Evolutionary conservation across 2,888 invertebrate genomes (phyloP), one percentile per base, ranked within the genome.

Genomic region (Linnaemya vulpina): DNA sequence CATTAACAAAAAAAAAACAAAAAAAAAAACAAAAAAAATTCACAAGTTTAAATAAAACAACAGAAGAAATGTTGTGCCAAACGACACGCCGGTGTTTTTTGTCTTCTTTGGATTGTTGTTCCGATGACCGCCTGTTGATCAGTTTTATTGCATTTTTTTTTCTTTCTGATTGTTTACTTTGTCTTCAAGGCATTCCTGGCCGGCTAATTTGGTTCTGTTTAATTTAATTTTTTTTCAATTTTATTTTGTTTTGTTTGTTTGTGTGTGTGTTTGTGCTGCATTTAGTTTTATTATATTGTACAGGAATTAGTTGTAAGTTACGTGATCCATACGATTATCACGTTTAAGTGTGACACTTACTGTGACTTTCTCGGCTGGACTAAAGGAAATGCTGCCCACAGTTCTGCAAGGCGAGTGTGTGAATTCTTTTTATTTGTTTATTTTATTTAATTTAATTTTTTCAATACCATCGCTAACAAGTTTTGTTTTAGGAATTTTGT

Each of bases 291-390:
- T 80, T 65, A 74, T 76, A 77, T 62, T 86, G 70, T 68, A 82
- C 87, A 87, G 84, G 83, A 84, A 84, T 78, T 81, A 77, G 63
- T 85, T 85, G 84, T 85, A 86, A 86, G 84, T 87, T 87, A 88
- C 87, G 87, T 88, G 87, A 88, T 86, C 70, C 84, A 86, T 84
- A 84, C 86, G 87, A 88, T 87, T 86, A 87, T 86, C 87, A 88
- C 87, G 87, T 87, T 80, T 65, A 79, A 73, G 82, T 83, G 79
- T 78, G 85, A 82, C 68, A 85, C 84, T 81, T 71, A 73, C 74
- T 81, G 81, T 65, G 81, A 75, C 74, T 77, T 70, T 74, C 81
- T 62, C 84, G 78, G 84, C 74, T 78, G 62, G 81, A 81, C 43
- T 74, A 77, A 85, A 76, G 73, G 62, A 73, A 84, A 77, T 70